Percentiles rank a stretch among this genome's conserved stretches.
phyloP scores from a whole-genome alignment of 53 echinoderm and acorn worm genomes.

The Crossaster papposus region DNA sequence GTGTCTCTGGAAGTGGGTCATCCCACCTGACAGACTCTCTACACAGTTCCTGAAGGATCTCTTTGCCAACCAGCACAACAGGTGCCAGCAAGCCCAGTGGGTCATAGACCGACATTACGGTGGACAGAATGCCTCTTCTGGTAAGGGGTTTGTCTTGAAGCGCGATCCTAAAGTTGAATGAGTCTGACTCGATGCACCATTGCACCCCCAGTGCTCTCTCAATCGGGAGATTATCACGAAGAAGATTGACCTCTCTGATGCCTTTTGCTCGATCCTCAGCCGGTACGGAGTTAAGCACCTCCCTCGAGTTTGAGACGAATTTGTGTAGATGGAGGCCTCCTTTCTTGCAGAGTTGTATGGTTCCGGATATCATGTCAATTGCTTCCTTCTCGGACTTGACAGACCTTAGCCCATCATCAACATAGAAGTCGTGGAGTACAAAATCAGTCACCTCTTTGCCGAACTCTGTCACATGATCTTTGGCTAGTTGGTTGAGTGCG shows the following conservation, averaged over 20 bases:
- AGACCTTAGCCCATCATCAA: slow-evolving; percentile 72
- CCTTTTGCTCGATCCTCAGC: slow-evolving; percentile 61
- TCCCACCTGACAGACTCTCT: slow-evolving; percentile 68
- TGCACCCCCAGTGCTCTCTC: slow-evolving; percentile 70
- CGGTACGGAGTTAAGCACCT: slow-evolving; percentile 64
- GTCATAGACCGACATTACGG: slow-evolving; percentile 74
- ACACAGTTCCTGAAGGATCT: slow-evolving; percentile 77
- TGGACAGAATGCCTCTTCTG: slow-evolving; percentile 67
- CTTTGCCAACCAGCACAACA: slow-evolving; percentile 67
- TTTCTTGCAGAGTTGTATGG: slow-evolving; percentile 57
- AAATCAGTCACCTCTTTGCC: slow-evolving; percentile 61
- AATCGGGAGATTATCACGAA: slow-evolving; percentile 50
- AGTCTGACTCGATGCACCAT: slow-evolving; percentile 73
- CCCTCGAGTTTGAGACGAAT: slow-evolving; percentile 70
- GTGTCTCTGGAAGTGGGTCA: slow-evolving; percentile 66
- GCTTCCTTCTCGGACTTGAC: slow-evolving; percentile 56
- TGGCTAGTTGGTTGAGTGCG: slow-evolving; percentile 61
- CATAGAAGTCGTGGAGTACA: slow-evolving; percentile 68
- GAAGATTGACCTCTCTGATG: slow-evolving; percentile 51
- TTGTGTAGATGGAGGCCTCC: slow-evolving; percentile 72
- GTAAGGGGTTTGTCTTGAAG: slow-evolving; percentile 61
- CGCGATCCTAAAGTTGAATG: slow-evolving; percentile 73
- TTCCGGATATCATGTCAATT: slow-evolving; percentile 41
- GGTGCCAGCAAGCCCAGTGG: slow-evolving; percentile 79
- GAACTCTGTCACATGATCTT: slow-evolving; percentile 55